A percentile compares a stretch with the other conserved stretches of the same genome.
phyloP scores from a whole-genome alignment of 2,113 vertebrate species.

The Todiramphus chloris region DNA sequence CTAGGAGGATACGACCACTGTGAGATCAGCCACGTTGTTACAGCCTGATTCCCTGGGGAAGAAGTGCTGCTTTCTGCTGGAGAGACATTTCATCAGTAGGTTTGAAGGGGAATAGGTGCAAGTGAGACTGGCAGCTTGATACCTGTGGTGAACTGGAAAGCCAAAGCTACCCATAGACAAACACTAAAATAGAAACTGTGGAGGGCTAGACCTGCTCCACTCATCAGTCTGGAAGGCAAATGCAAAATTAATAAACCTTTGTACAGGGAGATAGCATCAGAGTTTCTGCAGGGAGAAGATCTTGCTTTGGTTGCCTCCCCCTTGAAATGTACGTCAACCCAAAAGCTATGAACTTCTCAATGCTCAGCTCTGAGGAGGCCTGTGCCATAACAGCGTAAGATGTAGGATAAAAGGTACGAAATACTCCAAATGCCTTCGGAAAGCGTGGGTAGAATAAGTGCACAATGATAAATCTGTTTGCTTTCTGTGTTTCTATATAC shows the following conservation, averaged over 20 bases:
- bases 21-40: accelerated
- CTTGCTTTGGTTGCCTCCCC: not conserved
- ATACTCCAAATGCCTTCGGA: not conserved
- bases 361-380: not conserved
- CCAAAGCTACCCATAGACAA: not conserved
- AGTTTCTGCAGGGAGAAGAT: not conserved
- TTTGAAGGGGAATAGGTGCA: not conserved
- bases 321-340: not conserved
- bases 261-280: not conserved
- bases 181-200: not conserved
- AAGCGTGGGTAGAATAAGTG: not conserved
- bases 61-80: not conserved
- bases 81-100: not conserved
- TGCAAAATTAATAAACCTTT: not conserved
- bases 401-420: not conserved
- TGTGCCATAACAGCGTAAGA: not conserved
- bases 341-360: not conserved
- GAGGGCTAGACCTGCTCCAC: not conserved
- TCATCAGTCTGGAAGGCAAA: not conserved
- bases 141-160: not conserved
- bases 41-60: not conserved
- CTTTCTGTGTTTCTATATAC: not conserved
- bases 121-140: not conserved
- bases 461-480: not conserved
- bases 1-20: not conserved